Evolutionary conservation across 2,888 invertebrate species (phyloP).

Genomic region (Netelia fuscicornis): DNA sequence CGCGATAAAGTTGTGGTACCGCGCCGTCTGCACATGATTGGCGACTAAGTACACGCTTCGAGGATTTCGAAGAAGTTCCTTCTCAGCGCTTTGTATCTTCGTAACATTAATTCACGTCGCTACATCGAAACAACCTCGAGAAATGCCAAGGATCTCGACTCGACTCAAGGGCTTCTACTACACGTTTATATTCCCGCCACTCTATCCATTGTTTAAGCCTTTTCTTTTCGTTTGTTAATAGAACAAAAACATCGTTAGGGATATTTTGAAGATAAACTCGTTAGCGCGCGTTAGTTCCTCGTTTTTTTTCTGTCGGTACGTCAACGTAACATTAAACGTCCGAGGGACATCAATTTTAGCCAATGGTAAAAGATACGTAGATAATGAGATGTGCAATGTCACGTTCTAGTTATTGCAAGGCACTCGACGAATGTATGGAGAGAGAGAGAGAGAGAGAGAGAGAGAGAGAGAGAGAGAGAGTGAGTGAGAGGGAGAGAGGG

Average conservation of each 20-base stretch:
- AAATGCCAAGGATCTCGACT: conserved; percentile 17
- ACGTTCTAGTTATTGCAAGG: conserved; percentile 20
- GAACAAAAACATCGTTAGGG: not conserved
- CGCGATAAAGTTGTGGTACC: conserved; percentile 71
- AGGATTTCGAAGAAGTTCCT: too few relatives aligned
- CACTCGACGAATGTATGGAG: not conserved
- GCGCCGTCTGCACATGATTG: conserved; percentile 40
- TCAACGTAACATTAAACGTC: not conserved
- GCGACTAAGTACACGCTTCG: not conserved
- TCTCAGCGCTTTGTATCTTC: too few relatives aligned
- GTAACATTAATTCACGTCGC: too few relatives aligned
- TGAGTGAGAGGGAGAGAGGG: not conserved
- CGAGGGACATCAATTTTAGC: conserved; percentile 12
- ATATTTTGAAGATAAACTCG: not conserved
- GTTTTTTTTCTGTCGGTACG: not conserved
- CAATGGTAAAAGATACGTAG: not conserved
- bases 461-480: too few relatives aligned
- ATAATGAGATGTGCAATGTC: conserved; percentile 20
- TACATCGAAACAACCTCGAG: not conserved
- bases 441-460: not conserved
- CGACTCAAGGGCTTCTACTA: conserved; percentile 3
- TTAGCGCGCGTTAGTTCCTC: not conserved
- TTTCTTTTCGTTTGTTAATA: not conserved
- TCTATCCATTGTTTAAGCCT: not conserved
- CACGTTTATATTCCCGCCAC: not conserved